Base-by-base conservation (phyloP, 2,888 invertebrate species). In the Lamproptera curius region DNA sequence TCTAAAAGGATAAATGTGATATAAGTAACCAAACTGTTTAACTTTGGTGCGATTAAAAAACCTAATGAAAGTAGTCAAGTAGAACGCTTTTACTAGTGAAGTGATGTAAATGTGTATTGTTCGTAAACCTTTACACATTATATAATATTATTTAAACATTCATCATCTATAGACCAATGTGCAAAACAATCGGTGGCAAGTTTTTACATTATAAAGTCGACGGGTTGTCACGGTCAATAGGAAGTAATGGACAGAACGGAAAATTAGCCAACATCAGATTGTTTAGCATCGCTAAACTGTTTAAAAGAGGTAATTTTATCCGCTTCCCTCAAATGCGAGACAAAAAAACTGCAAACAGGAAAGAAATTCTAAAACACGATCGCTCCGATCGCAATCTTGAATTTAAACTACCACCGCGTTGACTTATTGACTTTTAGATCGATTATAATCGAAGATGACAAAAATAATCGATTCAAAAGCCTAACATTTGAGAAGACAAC, bases 181-280 rank as follows among this genome's bases (percentile, higher is more conserved):
- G n/a, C n/a, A n/a, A n/a, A n/a, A n/a, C n/a, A n/a, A n/a, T n/a
- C n/a, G n/a, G n/a, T n/a, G n/a, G n/a, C n/a, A n/a, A n/a, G 23
- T 23, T 23, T 14, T 23, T 33, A 14, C 14, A 40, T 15, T 31
- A 41, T 31, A 17, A 36, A 41, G 26, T 36, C 36, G 28, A 31
- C 41, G 28, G 31, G 45, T 51, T 44, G 35, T 52, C 51, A 52
- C 38, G 49, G 50, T 42, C 51, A 54, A 35, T 44, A 47, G 50
- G 45, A 49, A 54, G 50, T 48, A 23, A 14, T 50, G 46, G 37
- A 50, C 48, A 52, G 41, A 47, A 46, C 28, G 10, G 11, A 31
- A 47, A 51, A 52, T 46, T 51, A 36, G 37, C 17, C 41, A 44
- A 43, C 52, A 46, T 52, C 54, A 38, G 13, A 14, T 10, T 26